A percentile compares a stretch with the other conserved stretches of the same genome.
Evolutionary conservation across 2,113 vertebrate genomes (phyloP).

Genomic region (Bubo bubo): DNA sequence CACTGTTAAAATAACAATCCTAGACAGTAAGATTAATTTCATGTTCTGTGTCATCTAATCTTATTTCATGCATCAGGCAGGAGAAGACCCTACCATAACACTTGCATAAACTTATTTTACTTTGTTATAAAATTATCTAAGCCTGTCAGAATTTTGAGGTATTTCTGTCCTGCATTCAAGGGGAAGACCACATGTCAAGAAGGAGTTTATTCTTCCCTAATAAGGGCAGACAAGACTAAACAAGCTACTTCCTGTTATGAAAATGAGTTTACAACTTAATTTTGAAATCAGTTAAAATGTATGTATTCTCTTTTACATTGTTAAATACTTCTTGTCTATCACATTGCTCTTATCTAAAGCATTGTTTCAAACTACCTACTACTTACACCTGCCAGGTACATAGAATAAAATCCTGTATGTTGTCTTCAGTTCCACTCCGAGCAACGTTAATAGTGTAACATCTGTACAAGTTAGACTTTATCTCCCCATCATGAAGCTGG

Average conservation of each 20-base stretch:
- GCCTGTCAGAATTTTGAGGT: not conserved
- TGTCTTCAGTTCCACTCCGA: not conserved
- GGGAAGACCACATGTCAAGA: not conserved
- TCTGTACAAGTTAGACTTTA: not conserved
- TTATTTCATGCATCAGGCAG: not conserved
- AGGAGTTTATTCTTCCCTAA: not conserved
- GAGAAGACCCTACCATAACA: not conserved
- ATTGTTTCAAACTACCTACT: not conserved
- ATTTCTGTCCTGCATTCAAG: not conserved
- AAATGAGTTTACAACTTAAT: not conserved
- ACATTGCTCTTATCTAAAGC: not conserved
- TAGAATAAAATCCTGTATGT: not conserved
- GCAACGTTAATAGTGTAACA: not conserved
- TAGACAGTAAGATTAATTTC: not conserved
- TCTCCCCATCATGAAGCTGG: not conserved
- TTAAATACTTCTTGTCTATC: not conserved
- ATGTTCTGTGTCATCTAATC: not conserved
- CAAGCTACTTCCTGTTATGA: not conserved
- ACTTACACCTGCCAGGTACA: not conserved
- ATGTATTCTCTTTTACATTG: not conserved
- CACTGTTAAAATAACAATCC: not conserved
- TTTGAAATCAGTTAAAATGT: not conserved
- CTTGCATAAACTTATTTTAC: not conserved
- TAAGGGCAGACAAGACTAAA: not conserved
- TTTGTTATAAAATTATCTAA: not conserved